Evolutionary conservation across 2,797 vertebrate species (phyloP).

Genomic region (Bovichtus diacanthus): DNA sequence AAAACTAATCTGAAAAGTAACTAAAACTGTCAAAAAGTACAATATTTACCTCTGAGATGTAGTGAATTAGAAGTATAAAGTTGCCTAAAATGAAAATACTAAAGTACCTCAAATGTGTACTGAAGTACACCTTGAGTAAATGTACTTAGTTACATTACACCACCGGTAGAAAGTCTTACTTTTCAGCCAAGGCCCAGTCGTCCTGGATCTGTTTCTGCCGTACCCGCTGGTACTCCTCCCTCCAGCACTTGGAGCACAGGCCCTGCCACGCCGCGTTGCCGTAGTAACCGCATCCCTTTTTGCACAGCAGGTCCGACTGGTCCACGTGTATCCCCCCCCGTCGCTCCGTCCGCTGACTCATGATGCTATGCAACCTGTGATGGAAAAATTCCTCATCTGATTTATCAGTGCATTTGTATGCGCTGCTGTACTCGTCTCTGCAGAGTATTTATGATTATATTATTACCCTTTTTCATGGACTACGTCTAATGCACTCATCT

Average conservation of each 20-base stretch:
- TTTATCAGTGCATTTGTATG: conserved; percentile 30
- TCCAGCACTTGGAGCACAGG: conserved; percentile 98
- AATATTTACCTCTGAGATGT: no score
- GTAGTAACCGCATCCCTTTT: conserved; percentile 98
- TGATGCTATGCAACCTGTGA: conserved; percentile 79
- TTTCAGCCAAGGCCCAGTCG: conserved; percentile 96
- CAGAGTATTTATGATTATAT: not conserved
- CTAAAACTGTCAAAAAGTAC: no score
- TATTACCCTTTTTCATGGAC: not conserved
- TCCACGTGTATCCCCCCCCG: conserved; percentile 97
- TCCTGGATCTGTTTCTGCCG: conserved; percentile 98
- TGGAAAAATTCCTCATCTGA: conserved; percentile 8
- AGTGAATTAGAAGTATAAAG: no score
- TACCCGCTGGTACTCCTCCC: conserved; percentile 96
- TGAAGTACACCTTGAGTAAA: no score
- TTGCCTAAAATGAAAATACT: no score
- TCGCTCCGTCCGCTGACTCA: conserved; percentile 95
- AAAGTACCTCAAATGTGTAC: no score
- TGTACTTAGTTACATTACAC: no score
- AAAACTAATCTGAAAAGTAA: no score
- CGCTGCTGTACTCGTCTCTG: not conserved
- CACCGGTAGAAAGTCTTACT: conserved; percentile 84
- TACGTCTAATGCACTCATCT: not conserved
- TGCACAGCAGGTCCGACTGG: conserved; percentile 97
- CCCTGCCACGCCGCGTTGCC: conserved; percentile 97